These are phyloP conservation scores for Catamblyrhynchus diadema DNA, from an alignment of 2,797 vertebrate species.

Conservation along the genomic window DNA sequence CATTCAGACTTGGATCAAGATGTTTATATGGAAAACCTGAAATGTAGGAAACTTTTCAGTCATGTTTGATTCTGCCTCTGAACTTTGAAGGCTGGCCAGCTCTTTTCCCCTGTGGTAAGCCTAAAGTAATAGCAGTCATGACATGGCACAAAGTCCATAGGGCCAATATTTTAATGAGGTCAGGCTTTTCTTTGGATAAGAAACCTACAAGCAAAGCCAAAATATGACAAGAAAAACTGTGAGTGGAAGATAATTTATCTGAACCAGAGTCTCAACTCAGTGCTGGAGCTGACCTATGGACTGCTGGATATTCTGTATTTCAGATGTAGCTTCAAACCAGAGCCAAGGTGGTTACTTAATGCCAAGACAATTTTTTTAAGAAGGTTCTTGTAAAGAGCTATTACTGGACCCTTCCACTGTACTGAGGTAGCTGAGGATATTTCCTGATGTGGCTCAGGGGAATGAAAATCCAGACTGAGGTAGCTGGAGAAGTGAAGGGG, in stretches of 20 bases:
- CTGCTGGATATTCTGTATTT: neutral
- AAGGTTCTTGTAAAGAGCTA: neutral
- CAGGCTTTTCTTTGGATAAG: conserved; percentile 18
- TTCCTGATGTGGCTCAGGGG: neutral
- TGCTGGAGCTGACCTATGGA: neutral
- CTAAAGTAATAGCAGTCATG: neutral
- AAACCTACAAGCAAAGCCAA: neutral
- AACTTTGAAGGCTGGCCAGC: neutral
- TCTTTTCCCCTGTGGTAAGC: neutral
- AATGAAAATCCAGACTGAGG: neutral
- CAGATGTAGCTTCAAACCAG: neutral
- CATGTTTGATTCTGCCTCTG: neutral
- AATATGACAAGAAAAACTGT: neutral
- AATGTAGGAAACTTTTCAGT: neutral
- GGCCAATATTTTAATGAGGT: neutral
- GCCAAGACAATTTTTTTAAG: neutral
- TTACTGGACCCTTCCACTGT: neutral
- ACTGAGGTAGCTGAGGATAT: neutral
- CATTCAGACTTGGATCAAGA: neutral
- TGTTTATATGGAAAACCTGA: neutral
- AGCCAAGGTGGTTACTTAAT: neutral
- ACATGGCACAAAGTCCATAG: neutral
- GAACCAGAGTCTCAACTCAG: neutral
- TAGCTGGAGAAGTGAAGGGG: neutral
- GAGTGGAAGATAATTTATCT: neutral